Base-by-base conservation (phyloP, 2,113 vertebrate genomes). In the Chunga burmeisteri region DNA sequence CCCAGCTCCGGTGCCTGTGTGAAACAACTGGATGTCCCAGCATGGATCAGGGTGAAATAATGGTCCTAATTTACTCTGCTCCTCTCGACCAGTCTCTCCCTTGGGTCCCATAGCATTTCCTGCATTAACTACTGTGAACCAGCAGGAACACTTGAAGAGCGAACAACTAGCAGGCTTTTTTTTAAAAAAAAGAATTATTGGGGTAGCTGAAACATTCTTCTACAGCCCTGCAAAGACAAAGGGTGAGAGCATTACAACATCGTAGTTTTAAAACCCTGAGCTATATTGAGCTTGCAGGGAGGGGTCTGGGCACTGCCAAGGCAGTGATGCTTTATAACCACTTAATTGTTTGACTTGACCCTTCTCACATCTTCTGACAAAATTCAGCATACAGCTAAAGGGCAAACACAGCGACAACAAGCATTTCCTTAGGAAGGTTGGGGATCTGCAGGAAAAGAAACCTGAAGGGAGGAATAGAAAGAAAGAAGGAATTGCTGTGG, bases 171-270 rank as follows among this genome's bases (percentile, higher is more conserved):
- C n/a, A 73, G 50, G 17, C n/a, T 7, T 70, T 90, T 94, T 90
- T 68, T 52, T 7, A 87, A 38, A 38, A 38, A 38, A 38, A 38
- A n/a, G n/a, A n/a, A 62, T 89, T 81, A 62, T 34, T 30, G 27
- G 38, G 11, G 11, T 36, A 6, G 65, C 2, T 21, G 30, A 93
- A 95, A 75, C 30, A 75, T 86, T 90, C 44, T 95, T 86, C 65
- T 53, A 25, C 52, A 80, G 49, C 27, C 40, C 47, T 90, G 20
- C 25, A 53, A 88, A 88, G 70, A 79, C 75, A 93, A 93, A 90
- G 29, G 21, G 30, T 21, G 40, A 90, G 38, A 62, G 29, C 2
- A 0, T 86, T 85, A 77, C 44, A 62, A n/a, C 9, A 46, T 2
- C 2, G 0, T 29, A 7, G 1, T 82, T 94, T 88, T 62, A 70